Base-by-base conservation (phyloP, 1,140 invertebrate genomes). In the Tetragonula clypearis region DNA sequence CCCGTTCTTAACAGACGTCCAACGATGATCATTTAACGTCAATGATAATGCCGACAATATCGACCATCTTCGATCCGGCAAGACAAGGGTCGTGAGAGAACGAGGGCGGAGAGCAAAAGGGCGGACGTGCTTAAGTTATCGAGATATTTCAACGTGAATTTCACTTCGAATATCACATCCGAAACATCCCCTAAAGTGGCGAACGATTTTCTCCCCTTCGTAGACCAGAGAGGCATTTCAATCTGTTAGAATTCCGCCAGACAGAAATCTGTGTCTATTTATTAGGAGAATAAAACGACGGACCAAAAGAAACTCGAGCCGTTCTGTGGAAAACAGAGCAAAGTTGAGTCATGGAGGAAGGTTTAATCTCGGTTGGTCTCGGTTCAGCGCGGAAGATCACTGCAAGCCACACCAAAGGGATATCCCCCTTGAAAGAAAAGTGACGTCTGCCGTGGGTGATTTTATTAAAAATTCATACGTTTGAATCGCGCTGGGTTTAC, bases 391-490 rank as follows among this genome's bases (percentile, higher is more conserved):
- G 62, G 41, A 2, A 5, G 74, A 72, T 74, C 69, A 0, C 56
- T 58, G 41, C 26, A 69, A 66, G 60, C 53, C 71, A 35, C 53
- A n/a, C 30, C 30, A 30, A 58, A 66, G 35, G 60, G 53, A 60
- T 41, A 81, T 58, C 53, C 19, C n/a, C n/a, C 49, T 21, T 72
- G 73, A 55, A 69, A 76, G 74, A 55, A 69, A 76, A 78, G 82
- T 82, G 74, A 86, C 82, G 82, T 81, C 79, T 86, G 74, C 82
- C 68, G 65, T 82, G 77, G 80, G 73, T 86, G 89, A 92, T 92
- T 90, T 91, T 90, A 90, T 92, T 91, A 92, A 93, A 92, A 92
- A 90, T 92, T 91, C 88, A 92, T 79, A 78, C 79, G 66, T 84
- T 86, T 77, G 84, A 90, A 88, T 78, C 72, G 75, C 53, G 82